phyloP scores from a whole-genome alignment of 2,888 invertebrate genomes.

The Amblyteles armatorius region DNA sequence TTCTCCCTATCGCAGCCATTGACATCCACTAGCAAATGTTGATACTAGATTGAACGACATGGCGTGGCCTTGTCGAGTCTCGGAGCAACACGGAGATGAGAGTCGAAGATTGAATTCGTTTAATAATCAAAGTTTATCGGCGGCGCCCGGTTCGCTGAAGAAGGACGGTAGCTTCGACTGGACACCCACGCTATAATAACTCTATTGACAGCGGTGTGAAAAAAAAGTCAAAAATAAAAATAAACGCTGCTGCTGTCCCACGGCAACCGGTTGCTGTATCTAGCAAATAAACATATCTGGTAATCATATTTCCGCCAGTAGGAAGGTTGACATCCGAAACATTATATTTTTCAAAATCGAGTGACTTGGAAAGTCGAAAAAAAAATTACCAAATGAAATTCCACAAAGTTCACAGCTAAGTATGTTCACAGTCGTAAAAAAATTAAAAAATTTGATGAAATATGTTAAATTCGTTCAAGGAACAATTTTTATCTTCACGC shows the following conservation, averaged over 20 bases:
- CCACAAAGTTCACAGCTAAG: too few relatives aligned
- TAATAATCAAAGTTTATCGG: constrained; percentile 5
- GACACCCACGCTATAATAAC: constrained; percentile 33
- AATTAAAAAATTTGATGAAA: too few relatives aligned
- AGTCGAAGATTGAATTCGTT: constrained; percentile 5
- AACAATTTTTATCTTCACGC: too few relatives aligned
- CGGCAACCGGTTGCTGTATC: constrained; percentile 9
- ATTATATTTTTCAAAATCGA: not conserved
- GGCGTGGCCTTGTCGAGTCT: constrained; percentile 38
- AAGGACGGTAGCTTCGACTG: constrained; percentile 13
- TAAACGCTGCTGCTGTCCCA: too few relatives aligned
- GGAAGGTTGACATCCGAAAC: not conserved
- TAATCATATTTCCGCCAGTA: not conserved
- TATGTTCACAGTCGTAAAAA: too few relatives aligned
- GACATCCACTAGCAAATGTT: constrained; percentile 2
- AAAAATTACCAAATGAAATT: not conserved
- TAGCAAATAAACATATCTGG: not conserved
- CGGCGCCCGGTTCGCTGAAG: not conserved
- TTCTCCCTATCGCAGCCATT: constrained; percentile 17
- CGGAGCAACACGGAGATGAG: constrained; percentile 4
- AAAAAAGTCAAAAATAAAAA: not conserved
- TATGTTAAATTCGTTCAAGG: too few relatives aligned
- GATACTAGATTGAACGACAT: constrained; percentile 36
- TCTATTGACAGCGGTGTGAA: not conserved
- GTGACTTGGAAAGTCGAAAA: not conserved